Base-by-base conservation (phyloP, 1,140 invertebrate genomes). In the Zaprionus ghesquierei region DNA sequence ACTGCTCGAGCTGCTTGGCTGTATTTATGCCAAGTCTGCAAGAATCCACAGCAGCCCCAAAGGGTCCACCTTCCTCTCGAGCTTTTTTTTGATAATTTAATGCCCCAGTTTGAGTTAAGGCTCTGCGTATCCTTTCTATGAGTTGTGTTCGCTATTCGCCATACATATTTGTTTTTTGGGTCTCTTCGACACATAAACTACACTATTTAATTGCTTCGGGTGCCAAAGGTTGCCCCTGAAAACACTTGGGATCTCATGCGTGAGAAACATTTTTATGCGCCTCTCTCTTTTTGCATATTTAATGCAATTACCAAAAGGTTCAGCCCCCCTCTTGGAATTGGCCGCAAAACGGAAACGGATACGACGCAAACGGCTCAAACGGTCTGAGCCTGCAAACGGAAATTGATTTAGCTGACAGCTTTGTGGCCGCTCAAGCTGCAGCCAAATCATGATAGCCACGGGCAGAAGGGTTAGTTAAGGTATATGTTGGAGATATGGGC, bases 261-360 rank as follows among this genome's bases (percentile, higher is more conserved):
- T 18, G 56, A 44, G 58, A 12, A 62, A 77, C 62, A 70, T 81
- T 75, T 89, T 46, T 46, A 41, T 41, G 15, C n/a, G 41, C 41
- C 2, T 46, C 41, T 15, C n/a, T 22, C 18, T 46, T 22, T 46
- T 82, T 82, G 84, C 84, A 89, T 89, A 89, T 89, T 89, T 89
- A 89, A 89, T 89, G 84, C 84, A 89, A 89, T 89, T 89, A 89
- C 84, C 79, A 75, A 89, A 89, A 82, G 84, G 79, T 84, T 89
- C 53, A n/a, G n/a, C n/a, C n/a, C n/a, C 82, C 77, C 76, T 73
- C 35, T 58, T 51, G 75, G 79, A 74, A 77, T 70, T 76, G 66
- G 55, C 31, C 49, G 44, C 59, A 9, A 53, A 68, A 62, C 31
- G 25, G 53, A 73, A 41, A 65, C 35, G 35, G 35, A 41, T 41